A percentile compares a stretch with the other conserved stretches of the same genome.
Conservation (phyloP, 1,140 invertebrate species). For the Drosophila pectinifera region DNA sequence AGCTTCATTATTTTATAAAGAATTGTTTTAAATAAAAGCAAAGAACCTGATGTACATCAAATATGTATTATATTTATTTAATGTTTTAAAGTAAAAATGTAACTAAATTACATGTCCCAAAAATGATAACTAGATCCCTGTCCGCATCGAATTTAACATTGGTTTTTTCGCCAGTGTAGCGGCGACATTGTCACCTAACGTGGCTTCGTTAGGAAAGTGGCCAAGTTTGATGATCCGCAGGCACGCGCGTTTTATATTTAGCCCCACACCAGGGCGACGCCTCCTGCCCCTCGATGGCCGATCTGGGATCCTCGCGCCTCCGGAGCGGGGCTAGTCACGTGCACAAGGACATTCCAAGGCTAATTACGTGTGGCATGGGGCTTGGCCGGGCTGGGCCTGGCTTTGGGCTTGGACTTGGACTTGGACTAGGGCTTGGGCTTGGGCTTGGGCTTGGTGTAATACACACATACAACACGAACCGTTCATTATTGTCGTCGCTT, state of each 20-base stretch:
- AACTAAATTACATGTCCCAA: too few relatives aligned
- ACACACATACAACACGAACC: constrained; percentile 63
- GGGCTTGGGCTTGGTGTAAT: constrained; percentile 55
- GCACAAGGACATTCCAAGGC: constrained; percentile 84
- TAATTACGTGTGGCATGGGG: constrained; percentile 76
- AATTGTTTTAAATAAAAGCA: too few relatives aligned
- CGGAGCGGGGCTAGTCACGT: constrained; percentile 69
- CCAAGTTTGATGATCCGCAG: constrained; percentile 74
- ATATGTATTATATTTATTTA: too few relatives aligned
- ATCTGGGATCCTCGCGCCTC: constrained; percentile 10
- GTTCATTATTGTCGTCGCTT: constrained; percentile 72
- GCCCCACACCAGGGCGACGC: constrained; percentile 46
- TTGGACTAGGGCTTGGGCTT: constrained; percentile 36
- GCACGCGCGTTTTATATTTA: constrained; percentile 81
- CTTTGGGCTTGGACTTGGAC: constrained; percentile 22
- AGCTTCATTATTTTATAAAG: too few relatives aligned
- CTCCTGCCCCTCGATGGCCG: constrained; percentile 13
- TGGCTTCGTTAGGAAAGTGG: constrained; percentile 74
- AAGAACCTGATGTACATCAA: too few relatives aligned
- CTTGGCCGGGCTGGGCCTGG: constrained; percentile 28
- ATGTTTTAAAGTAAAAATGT: too few relatives aligned
- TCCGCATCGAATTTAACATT: constrained; percentile 1
- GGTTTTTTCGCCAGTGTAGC: constrained; percentile 5
- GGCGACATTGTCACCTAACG: constrained; percentile 52
- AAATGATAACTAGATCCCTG: too few relatives aligned